A percentile compares a stretch with the other conserved stretches of the same genome.
phyloP scores from a whole-genome alignment of 1,140 invertebrate species.

The Saccostrea cuccullata region DNA sequence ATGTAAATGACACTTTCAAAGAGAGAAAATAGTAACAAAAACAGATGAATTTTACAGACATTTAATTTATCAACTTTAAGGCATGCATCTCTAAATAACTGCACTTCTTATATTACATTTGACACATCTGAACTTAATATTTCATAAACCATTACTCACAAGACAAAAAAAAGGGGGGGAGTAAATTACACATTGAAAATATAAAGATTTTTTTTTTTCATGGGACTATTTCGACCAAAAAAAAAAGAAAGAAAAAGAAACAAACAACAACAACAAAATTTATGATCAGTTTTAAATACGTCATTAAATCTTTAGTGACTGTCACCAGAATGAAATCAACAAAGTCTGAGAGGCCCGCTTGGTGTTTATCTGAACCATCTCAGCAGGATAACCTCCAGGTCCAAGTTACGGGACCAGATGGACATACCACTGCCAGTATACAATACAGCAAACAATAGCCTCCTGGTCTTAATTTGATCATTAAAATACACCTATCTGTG shows the following conservation, averaged over 20 bases:
- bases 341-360: neutral
- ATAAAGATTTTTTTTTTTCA: neutral
- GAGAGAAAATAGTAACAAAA: too few species aligned
- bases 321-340: neutral
- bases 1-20: too few species aligned
- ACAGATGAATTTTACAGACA: too few species aligned
- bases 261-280: neutral
- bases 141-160: too few species aligned
- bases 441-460: neutral
- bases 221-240: too few species aligned
- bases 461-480: neutral
- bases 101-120: too few species aligned
- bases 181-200: neutral
- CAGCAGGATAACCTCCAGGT: neutral
- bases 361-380: constrained; percentile 17
- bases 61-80: too few species aligned
- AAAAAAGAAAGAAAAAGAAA: neutral
- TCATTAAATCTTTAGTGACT: neutral
- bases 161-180: neutral
- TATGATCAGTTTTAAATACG: neutral
- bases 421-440: neutral
- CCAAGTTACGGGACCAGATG: neutral
- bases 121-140: too few species aligned
- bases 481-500: neutral
- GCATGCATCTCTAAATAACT: too few species aligned